Conservation (phyloP, 2,797 vertebrate genomes). For the Poeciliopsis turneri region DNA sequence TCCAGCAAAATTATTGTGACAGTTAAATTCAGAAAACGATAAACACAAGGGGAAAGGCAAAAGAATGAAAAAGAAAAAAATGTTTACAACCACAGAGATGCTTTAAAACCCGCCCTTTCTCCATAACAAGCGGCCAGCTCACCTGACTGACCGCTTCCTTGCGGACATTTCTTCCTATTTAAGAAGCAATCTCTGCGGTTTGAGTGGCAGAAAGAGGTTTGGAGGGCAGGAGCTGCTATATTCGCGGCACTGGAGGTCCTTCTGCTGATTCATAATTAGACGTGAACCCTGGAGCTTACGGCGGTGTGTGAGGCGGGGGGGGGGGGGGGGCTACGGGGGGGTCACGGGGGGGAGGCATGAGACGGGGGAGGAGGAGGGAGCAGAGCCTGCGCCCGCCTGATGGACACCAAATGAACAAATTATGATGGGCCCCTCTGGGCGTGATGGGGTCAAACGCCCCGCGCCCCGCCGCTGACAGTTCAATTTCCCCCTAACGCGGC, state of each 20-base stretch:
- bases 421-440: slow-evolving; percentile 99
- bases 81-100: slow-evolving; percentile 5
- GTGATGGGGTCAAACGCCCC: slow-evolving; percentile 99
- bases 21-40: neutral
- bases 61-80: neutral
- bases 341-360: slow-evolving; percentile 91
- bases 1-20: no score
- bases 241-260: slow-evolving; percentile 86
- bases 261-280: slow-evolving; percentile 98
- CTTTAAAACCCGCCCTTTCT: slow-evolving; percentile 42
- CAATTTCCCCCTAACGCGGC: slow-evolving; percentile 98
- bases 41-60: neutral
- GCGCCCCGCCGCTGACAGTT: slow-evolving; percentile 98
- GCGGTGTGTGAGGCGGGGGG: slow-evolving; percentile 92
- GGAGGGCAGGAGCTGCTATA: slow-evolving; percentile 79
- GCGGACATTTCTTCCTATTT: slow-evolving; percentile 91
- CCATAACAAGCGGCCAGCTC: slow-evolving; percentile 30
- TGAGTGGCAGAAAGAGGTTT: slow-evolving; percentile 96
- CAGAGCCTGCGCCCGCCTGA: slow-evolving; percentile 92
- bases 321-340: slow-evolving; percentile 87
- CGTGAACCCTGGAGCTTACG: slow-evolving; percentile 93
- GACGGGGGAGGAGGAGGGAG: slow-evolving; percentile 89
- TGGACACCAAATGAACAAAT: slow-evolving; percentile 99
- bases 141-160: slow-evolving; percentile 80
- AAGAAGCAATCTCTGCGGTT: slow-evolving; percentile 90